Evolutionary conservation across 2,797 vertebrate genomes (phyloP).

Genomic region (Molossus molossus): DNA sequence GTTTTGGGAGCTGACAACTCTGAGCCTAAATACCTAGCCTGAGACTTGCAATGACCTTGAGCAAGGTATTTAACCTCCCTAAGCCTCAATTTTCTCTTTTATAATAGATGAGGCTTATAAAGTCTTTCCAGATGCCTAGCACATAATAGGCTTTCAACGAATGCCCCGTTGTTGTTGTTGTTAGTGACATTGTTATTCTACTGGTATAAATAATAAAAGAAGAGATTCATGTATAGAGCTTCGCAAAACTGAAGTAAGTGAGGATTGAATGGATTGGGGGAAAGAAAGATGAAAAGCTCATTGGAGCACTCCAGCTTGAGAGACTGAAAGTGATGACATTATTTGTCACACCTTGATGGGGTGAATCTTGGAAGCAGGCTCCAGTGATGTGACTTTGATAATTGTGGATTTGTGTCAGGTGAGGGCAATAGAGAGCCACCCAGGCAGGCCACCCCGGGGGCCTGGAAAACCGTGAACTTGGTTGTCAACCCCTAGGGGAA

Average conservation of each 20-base stretch:
- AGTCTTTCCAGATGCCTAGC: conserved; percentile 17
- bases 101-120: not conserved
- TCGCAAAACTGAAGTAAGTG: conserved; percentile 10
- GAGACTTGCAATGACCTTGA: not conserved
- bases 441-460: not conserved
- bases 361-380: not conserved
- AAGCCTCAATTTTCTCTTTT: conserved; percentile 55
- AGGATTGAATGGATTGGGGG: not conserved
- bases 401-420: conserved; percentile 65
- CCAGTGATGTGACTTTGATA: not conserved
- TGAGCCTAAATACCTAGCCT: not conserved
- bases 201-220: conserved; percentile 4
- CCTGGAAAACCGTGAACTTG: not conserved
- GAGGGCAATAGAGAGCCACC: conserved; percentile 65
- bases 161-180: not conserved
- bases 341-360: not conserved
- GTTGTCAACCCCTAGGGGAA: not conserved
- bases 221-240: not conserved
- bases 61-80: not conserved
- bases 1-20: not conserved
- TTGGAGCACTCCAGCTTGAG: not conserved
- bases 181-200: not conserved
- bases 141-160: not conserved
- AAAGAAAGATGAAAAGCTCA: not conserved
- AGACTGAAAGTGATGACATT: not conserved